These are phyloP conservation scores for Chaetogeoica ovagalla DNA, from an alignment of 2,888 invertebrate species.

Conservation along the genomic window DNA sequence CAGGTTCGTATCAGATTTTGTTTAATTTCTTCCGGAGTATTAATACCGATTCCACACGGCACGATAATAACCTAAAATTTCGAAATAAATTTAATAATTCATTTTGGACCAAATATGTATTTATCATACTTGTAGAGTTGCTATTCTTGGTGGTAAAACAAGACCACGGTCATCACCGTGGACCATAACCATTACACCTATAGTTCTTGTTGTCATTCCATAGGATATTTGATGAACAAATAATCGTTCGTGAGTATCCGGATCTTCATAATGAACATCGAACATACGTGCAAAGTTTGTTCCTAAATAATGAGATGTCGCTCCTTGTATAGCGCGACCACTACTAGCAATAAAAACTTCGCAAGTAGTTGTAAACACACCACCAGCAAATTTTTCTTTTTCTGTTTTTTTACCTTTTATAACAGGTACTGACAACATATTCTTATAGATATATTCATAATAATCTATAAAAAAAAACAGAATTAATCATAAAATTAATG, in stretches of 20 bases:
- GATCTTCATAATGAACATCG: constrained; percentile 92
- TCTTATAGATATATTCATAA: constrained; percentile 88
- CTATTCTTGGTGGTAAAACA: constrained; percentile 91
- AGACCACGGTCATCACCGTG: constrained; percentile 97
- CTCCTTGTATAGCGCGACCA: constrained; percentile 93
- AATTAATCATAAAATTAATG: background rate
- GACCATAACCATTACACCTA: constrained; percentile 88
- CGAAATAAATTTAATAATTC: too few species aligned
- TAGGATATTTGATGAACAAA: constrained; percentile 97
- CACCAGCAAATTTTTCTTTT: constrained; percentile 99
- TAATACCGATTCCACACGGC: constrained; percentile 93
- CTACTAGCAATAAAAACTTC: constrained; percentile 94
- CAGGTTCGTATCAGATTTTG: constrained; percentile 72
- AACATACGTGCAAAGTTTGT: constrained; percentile 99
- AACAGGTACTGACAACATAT: constrained; percentile 91
- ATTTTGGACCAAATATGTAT: too few species aligned
- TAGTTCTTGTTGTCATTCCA: constrained; percentile 96
- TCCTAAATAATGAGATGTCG: constrained; percentile 96
- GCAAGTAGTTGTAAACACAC: constrained; percentile 94
- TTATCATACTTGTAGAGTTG: constrained; percentile 75
- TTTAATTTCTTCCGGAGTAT: constrained; percentile 72
- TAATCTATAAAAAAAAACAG: constrained; percentile 67
- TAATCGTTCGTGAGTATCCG: constrained; percentile 83
- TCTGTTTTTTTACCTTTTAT: constrained; percentile 94
- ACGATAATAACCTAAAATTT: constrained; percentile 72